phyloP scores from a whole-genome alignment of 2,888 invertebrate genomes.

The Bedellia somnulentella region DNA sequence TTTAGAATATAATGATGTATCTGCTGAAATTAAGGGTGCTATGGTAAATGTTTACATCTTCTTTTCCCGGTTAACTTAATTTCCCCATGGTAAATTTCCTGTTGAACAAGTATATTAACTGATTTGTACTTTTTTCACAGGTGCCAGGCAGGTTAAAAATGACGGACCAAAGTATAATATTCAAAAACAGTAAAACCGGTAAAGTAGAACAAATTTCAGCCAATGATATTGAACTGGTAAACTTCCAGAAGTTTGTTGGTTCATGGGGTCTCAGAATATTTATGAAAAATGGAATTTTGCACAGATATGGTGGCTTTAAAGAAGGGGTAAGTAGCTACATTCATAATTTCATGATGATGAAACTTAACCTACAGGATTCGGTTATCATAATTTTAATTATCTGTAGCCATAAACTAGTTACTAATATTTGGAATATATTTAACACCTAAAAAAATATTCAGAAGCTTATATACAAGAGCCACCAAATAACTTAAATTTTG shows the following conservation, averaged over 20 bases:
- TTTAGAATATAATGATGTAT: constrained; percentile 84
- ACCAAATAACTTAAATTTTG: no score
- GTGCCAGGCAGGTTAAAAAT: constrained; percentile 89
- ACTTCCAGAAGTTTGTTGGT: constrained; percentile 91
- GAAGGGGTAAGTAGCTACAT: constrained; percentile 69
- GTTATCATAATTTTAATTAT: no score
- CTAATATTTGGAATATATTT: no score
- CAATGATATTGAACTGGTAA: constrained; percentile 84
- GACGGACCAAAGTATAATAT: constrained; percentile 86
- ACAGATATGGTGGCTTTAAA: constrained; percentile 93
- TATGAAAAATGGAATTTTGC: constrained; percentile 84
- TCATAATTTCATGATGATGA: neutral
- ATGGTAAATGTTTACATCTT: constrained; percentile 65
- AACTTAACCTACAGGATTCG: neutral
- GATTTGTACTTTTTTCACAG: constrained; percentile 65
- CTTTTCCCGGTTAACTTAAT: neutral
- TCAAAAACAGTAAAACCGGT: constrained; percentile 95
- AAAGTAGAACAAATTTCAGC: constrained; percentile 89
- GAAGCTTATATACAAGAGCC: no score
- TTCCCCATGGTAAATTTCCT: no score
- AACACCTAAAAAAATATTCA: no score
- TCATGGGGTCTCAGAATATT: constrained; percentile 89
- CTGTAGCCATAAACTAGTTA: no score
- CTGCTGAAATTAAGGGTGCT: constrained; percentile 81
- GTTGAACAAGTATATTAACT: no score